A percentile compares a stretch with the other conserved stretches of the same genome.
phyloP scores from a whole-genome alignment of 1,140 invertebrate species.

The Listronotus oregonensis region DNA sequence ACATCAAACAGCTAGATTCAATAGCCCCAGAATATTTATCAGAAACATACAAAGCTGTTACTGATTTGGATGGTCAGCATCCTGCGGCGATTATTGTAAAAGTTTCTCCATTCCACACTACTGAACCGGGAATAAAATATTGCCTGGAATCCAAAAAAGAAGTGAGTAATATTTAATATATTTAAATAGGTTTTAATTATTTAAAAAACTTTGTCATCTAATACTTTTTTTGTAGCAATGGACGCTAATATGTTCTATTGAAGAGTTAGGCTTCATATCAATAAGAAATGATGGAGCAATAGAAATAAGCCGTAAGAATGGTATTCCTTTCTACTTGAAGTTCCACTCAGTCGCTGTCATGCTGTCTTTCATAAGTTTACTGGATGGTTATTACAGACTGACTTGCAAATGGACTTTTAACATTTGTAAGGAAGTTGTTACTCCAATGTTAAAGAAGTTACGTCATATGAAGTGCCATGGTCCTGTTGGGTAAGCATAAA shows the following conservation, averaged over 20 bases:
- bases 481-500: constrained; percentile 66
- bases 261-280: constrained; percentile 80
- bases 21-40: constrained; percentile 81
- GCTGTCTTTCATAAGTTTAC: constrained; percentile 79
- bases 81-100: constrained; percentile 60
- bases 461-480: constrained; percentile 82
- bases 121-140: constrained; percentile 69
- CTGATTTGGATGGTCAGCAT: constrained; percentile 65
- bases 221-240: constrained; percentile 59
- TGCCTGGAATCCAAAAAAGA: constrained; percentile 65
- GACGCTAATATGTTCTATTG: constrained; percentile 76
- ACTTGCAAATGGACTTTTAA: constrained; percentile 89
- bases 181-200: too few relatives aligned
- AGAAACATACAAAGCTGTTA: constrained; percentile 75
- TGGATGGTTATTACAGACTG: constrained; percentile 88
- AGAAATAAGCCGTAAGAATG: constrained; percentile 77
- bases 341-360: constrained; percentile 66
- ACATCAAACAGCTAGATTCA: constrained; percentile 75
- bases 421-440: constrained; percentile 77
- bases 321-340: constrained; percentile 76
- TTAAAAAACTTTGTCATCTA: too few relatives aligned
- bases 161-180: constrained; percentile 59
- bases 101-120: constrained; percentile 72
- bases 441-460: constrained; percentile 76
- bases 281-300: constrained; percentile 72